Conservation (phyloP, 2,888 invertebrate species). For the Caenorhabditis sulstoni region DNA sequence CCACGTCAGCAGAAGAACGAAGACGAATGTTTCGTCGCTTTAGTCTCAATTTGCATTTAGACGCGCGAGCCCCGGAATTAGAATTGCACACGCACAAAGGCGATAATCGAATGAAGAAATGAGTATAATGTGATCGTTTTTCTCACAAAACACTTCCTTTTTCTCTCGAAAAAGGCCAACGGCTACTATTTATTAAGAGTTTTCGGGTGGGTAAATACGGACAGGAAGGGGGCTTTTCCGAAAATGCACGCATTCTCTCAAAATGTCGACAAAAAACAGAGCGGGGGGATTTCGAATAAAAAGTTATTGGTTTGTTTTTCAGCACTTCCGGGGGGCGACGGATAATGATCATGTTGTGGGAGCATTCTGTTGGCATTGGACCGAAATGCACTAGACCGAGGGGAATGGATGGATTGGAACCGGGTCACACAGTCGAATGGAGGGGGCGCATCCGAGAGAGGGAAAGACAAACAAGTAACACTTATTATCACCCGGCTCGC, state of each 20-base stretch:
- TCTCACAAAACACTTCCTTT: conserved; percentile 21
- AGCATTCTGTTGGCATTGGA: too few species aligned
- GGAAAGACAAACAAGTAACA: background rate
- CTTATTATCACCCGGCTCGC: too few species aligned
- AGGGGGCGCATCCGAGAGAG: background rate
- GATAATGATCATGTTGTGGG: background rate
- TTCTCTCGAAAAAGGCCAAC: conserved; percentile 23
- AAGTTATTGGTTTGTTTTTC: conserved; percentile 28
- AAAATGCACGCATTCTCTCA: conserved; percentile 17
- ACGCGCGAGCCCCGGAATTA: background rate
- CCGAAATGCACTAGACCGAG: too few species aligned
- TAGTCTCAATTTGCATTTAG: conserved; percentile 22
- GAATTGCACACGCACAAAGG: background rate
- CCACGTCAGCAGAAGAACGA: conserved; percentile 6
- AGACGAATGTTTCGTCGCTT: background rate
- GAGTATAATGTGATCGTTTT: conserved; percentile 13
- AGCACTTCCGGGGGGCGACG: background rate
- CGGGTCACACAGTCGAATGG: too few species aligned
- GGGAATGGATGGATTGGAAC: too few species aligned
- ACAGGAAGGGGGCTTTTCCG: conserved; percentile 14
- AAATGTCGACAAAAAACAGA: background rate
- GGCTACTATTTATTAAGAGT: conserved; percentile 40
- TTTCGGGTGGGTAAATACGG: conserved; percentile 45
- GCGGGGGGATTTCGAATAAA: conserved; percentile 13
- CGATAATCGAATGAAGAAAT: conserved; percentile 30